These are phyloP conservation scores for Leucoraja erinaceus DNA, from an alignment of 2,113 vertebrate species.

Conservation along the genomic window DNA sequence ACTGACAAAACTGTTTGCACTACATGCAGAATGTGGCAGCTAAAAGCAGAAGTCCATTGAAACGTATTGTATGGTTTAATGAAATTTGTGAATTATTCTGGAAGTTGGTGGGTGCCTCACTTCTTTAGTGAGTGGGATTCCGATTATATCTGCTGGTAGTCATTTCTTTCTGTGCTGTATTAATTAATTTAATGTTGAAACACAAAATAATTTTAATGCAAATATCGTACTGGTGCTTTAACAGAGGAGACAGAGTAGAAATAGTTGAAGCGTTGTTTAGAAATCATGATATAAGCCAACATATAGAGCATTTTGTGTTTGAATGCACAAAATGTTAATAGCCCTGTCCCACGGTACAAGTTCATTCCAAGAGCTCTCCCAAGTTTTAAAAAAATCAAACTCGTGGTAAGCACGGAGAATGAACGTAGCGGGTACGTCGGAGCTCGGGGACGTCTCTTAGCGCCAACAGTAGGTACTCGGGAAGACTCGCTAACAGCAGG, in stretches of 20 bases:
- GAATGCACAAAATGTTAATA: neutral
- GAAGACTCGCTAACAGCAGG: too few relatives aligned
- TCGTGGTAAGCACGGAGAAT: too few relatives aligned
- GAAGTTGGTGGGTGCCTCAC: neutral
- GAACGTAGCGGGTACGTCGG: too few relatives aligned
- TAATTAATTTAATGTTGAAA: neutral
- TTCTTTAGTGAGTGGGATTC: neutral
- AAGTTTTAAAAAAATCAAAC: too few relatives aligned
- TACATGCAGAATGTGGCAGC: conserved; percentile 22
- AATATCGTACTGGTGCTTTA: neutral
- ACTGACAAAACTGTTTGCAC: conserved; percentile 17
- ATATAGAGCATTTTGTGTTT: neutral
- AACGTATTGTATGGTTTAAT: neutral
- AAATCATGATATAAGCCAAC: neutral
- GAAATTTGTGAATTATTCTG: neutral
- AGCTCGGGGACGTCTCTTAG: too few relatives aligned
- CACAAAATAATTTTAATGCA: neutral
- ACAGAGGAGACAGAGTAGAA: neutral
- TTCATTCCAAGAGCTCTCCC: too few relatives aligned
- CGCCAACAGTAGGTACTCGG: too few relatives aligned
- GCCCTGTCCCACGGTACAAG: too few relatives aligned
- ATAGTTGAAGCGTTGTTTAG: neutral
- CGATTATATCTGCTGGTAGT: neutral
- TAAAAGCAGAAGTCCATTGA: conserved; percentile 37
- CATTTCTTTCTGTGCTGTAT: neutral